phyloP scores from a whole-genome alignment of 2,888 invertebrate species.

The Capitulum mitella region DNA sequence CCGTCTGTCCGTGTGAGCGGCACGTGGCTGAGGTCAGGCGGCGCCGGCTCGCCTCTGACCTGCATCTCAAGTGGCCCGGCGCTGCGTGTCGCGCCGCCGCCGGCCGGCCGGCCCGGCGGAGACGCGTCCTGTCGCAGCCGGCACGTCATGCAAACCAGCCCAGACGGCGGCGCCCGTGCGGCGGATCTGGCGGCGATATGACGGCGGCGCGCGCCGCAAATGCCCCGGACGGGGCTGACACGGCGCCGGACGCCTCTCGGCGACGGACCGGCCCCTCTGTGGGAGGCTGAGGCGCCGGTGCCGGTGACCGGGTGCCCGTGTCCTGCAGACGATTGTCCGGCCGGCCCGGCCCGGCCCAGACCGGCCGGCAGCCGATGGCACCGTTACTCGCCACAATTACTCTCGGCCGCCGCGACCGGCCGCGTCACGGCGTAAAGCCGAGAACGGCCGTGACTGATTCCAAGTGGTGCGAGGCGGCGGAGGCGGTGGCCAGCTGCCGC shows the following conservation, averaged over 20 bases:
- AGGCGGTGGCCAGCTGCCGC: neutral
- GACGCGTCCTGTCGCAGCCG: neutral
- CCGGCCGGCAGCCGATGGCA: neutral
- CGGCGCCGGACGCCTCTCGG: no score
- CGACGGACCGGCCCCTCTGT: no score
- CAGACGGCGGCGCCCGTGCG: no score
- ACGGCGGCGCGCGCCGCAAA: no score
- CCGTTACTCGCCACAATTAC: neutral
- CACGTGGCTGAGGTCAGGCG: neutral
- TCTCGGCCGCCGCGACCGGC: neutral
- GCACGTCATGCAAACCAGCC: no score
- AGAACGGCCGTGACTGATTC: neutral
- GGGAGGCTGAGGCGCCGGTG: no score
- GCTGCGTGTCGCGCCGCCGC: neutral
- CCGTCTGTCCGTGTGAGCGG: no score
- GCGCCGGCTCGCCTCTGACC: neutral
- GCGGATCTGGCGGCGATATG: no score
- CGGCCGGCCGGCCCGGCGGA: neutral
- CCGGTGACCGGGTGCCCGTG: no score
- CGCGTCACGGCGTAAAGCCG: conserved; percentile 4
- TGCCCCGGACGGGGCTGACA: no score
- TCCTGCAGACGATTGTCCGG: no score
- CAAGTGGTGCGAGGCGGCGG: neutral
- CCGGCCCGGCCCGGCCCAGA: neutral
- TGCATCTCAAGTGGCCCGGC: neutral